Evolutionary conservation across 2,888 invertebrate species (phyloP).

Genomic region (Drosophila atroscutellata): DNA sequence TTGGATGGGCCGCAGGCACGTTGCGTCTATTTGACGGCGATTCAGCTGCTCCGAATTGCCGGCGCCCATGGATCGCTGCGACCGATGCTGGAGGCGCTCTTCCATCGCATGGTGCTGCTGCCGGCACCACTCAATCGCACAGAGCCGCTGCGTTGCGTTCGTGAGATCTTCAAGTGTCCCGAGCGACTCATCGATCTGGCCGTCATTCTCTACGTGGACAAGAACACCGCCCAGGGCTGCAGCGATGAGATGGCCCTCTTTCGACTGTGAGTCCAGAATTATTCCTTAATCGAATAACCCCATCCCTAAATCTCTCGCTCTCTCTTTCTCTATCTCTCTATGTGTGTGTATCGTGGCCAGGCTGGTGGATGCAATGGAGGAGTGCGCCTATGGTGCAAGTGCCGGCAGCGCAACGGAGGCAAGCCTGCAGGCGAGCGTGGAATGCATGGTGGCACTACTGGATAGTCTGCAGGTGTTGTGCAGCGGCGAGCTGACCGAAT

Average conservation of each 20-base stretch:
- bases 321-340: not conserved
- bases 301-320: not conserved
- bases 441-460: slow-evolving; percentile 93
- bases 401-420: slow-evolving; percentile 91
- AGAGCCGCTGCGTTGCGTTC: slow-evolving; percentile 93
- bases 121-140: slow-evolving; percentile 94
- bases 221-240: slow-evolving; percentile 87
- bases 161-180: slow-evolving; percentile 90
- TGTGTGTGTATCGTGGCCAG: slow-evolving; percentile 84
- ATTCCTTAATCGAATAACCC: not conserved
- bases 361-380: slow-evolving; percentile 96
- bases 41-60: slow-evolving; percentile 94
- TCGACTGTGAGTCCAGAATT: slow-evolving; percentile 87
- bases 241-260: slow-evolving; percentile 93
- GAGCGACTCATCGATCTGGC: slow-evolving; percentile 90
- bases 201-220: slow-evolving; percentile 88
- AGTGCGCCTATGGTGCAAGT: slow-evolving; percentile 89
- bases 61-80: slow-evolving; percentile 94
- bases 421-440: slow-evolving; percentile 91
- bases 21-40: slow-evolving; percentile 94
- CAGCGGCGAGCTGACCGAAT: slow-evolving; percentile 89
- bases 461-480: slow-evolving; percentile 93
- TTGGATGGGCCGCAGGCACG: slow-evolving; percentile 94
- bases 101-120: slow-evolving; percentile 95
- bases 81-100: slow-evolving; percentile 96